Evolutionary conservation across 92 coral and sea anemone species (phyloP), one percentile per base, ranked within the genome.

Genomic region (Zoanthus sansibaricus): DNA sequence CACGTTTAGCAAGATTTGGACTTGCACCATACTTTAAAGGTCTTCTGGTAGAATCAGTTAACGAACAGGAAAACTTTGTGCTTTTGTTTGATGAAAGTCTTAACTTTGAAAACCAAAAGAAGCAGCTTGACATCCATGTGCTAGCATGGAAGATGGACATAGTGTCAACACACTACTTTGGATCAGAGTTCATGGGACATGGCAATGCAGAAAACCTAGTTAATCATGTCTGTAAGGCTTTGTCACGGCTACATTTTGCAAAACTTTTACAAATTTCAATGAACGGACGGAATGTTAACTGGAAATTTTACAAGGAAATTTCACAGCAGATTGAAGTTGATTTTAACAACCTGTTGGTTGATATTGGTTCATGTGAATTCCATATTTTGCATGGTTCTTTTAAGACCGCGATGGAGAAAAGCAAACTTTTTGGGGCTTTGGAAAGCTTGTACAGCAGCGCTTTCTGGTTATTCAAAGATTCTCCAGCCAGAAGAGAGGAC

Each of bases 401-500:
- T 45, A 82, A 82, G 76, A 82, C 86, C 46, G 86, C 86, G 32
- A 82, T 82, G 52, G 86, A 83, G 55, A 83, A 83, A 83, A 69
- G 77, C 64, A 52, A 83, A 83, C 76, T 83, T 47, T 83, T 83
- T 67, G 67, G 87, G 17, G 87, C 69, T 17, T 83, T 83, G 67
- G 87, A 83, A 83, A 83, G 77, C 77, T 83, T 67, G 77, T 83
- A 18, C 72, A 18, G 47, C 87, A 83, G 87, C 68, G 77, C 77
- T 48, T 83, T 69, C 87, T 83, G 87, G 87, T 75, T 83, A 25
- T 83, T 83, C 72, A 83, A 83, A 83, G 86, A 83, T 69, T 83
- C 87, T 83, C 87, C 87, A 83, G 59, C 87, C 69, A 83, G 87
- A 66, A 83, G 87, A 83, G 87, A 83, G 69, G 87, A 83, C 76